Evolutionary conservation across 2,888 invertebrate species (phyloP), one percentile per base, ranked within the genome.

Genomic region (Holacanthella duospinosa): DNA sequence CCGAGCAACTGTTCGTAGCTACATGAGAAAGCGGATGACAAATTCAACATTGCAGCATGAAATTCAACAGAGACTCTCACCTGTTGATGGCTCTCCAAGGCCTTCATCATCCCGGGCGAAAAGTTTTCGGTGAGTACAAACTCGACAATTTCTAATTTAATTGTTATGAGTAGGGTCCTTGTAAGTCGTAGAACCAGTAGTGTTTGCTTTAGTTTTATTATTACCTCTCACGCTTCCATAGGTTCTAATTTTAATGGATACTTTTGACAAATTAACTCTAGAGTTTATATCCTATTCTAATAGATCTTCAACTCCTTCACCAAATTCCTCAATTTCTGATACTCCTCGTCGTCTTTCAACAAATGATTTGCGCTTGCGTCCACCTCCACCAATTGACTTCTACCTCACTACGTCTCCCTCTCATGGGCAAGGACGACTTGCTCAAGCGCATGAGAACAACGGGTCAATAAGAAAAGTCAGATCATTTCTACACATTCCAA

Each of bases 41-140:
- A 72, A 72, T 62, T 67, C 68, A 43, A 71, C 71, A 58, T 66
- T 72, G 48, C 70, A 72, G 66, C 67, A 72, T 68, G 72, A 71
- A 66, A 72, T 72, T 64, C 71, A 72, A 55, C 71, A 72, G 66
- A 68, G 72, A 60, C 69, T 68, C 65, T 72, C 72, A 68, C 72
- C 72, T 68, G 71, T 72, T 66, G 72, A 72, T 66, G 72, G 72
- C 48, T 70, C 70, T 43, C 72, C 72, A 24, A 58, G 72, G 66
- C 70, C 69, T 58, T 71, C 71, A 24, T 72, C 72, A 26, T 36
- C 36, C 36, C 66, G 72, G 68, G 69, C 70, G 43, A 72, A 71
- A 62, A 72, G 71, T 65, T 72, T 70, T 66, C 72, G 72, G 72
- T 72, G 66, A 68, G 64, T 64, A n/a, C 29, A 53, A 53, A 4